phyloP scores from a whole-genome alignment of 1,140 invertebrate species.

The Agraylea sexmaculata region DNA sequence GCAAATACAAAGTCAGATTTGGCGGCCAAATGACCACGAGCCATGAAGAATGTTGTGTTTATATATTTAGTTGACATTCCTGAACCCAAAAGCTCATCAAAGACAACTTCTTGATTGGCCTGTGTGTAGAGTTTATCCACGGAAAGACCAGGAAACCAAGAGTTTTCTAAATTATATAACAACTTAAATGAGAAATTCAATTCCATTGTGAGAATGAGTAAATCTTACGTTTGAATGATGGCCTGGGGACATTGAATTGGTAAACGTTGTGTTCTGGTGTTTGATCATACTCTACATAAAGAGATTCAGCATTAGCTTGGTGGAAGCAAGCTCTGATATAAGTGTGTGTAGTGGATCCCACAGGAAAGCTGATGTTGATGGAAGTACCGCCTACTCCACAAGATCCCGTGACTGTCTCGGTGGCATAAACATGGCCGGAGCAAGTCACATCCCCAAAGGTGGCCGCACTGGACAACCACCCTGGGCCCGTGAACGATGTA shows the following conservation, averaged over 20 bases:
- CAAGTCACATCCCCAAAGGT: slow-evolving; percentile 7
- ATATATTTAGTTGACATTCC: slow-evolving; percentile 28
- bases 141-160: slow-evolving; percentile 11
- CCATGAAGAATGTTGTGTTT: slow-evolving; percentile 32
- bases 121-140: slow-evolving; percentile 13
- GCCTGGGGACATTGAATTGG: slow-evolving; percentile 8
- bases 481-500: slow-evolving; percentile 10
- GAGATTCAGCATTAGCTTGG: slow-evolving; percentile 6
- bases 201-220: not conserved
- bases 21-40: slow-evolving; percentile 54
- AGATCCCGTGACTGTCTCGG: slow-evolving; percentile 1
- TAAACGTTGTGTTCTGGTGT: slow-evolving; percentile 7
- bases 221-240: slow-evolving; percentile 11
- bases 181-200: too few species aligned
- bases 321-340: slow-evolving; percentile 9
- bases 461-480: slow-evolving; percentile 6
- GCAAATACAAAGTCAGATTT: slow-evolving; percentile 53
- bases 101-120: slow-evolving; percentile 19
- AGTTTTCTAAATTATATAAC: slow-evolving; percentile 12
- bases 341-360: not conserved
- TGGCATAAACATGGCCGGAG: slow-evolving; percentile 1
- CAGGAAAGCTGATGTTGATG: not conserved
- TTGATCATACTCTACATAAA: slow-evolving; percentile 11
- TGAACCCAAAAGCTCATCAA: slow-evolving; percentile 26
- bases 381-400: slow-evolving; percentile 4